Percentiles rank a stretch among this genome's conserved stretches.
Conservation (phyloP, 2,888 invertebrate genomes). For the Monoplex corrugatus region DNA sequence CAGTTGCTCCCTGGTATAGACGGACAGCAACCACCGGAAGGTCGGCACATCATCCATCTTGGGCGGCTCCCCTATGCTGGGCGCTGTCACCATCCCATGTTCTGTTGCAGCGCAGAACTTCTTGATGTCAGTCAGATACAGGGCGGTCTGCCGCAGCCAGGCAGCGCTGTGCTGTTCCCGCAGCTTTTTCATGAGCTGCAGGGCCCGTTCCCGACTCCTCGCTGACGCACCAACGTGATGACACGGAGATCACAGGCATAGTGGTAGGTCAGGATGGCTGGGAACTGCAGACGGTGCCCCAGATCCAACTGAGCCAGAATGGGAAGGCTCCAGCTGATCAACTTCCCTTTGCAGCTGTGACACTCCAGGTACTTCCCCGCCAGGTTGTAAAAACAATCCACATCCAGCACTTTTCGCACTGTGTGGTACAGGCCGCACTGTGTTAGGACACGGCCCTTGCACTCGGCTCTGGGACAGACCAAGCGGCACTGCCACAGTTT, state of each 20-base stretch:
- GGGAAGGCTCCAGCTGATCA: too few relatives aligned
- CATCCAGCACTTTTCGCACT: background rate
- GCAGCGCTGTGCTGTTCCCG: background rate
- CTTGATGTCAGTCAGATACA: background rate
- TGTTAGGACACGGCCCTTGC: background rate
- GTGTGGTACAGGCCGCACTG: background rate
- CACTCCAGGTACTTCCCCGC: slow-evolving; percentile 9
- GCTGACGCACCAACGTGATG: too few relatives aligned
- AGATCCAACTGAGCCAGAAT: too few relatives aligned
- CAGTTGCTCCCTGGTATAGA: slow-evolving; percentile 47
- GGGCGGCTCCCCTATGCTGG: background rate
- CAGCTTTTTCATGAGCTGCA: background rate
- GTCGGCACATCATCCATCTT: background rate
- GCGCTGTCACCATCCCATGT: background rate
- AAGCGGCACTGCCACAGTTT: background rate
- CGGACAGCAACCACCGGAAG: slow-evolving; percentile 2
- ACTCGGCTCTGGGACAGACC: background rate
- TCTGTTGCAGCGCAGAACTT: background rate
- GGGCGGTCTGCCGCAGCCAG: background rate
- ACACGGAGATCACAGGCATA: background rate
- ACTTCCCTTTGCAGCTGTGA: background rate
- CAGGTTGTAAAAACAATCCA: background rate
- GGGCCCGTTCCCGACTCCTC: too few relatives aligned
- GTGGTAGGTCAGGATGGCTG: background rate
- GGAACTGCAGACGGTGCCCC: background rate